phyloP scores from a whole-genome alignment of 2,797 vertebrate species.

The Schizopygopsis pylzovi region DNA sequence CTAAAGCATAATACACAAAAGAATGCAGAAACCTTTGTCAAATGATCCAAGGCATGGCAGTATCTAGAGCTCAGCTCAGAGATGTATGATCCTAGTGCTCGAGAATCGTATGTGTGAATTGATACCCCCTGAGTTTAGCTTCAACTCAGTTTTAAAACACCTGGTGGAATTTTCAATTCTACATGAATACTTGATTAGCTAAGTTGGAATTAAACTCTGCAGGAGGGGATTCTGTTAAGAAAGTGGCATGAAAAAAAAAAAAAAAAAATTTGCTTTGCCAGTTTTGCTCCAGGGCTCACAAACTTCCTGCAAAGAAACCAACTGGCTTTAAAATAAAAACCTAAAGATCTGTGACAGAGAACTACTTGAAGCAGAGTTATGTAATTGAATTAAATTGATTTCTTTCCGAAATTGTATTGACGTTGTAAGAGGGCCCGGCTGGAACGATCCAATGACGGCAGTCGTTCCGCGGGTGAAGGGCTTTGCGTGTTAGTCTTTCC shows the following conservation, averaged over 20 bases:
- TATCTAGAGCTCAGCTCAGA: neutral
- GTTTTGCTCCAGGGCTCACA: neutral
- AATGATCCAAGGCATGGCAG: neutral
- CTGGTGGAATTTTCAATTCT: constrained; percentile 5
- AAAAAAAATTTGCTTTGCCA: neutral
- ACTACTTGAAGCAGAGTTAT: neutral
- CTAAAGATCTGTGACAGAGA: neutral
- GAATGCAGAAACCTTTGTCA: neutral
- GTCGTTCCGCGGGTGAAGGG: too few species aligned
- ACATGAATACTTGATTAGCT: neutral
- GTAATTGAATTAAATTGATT: neutral
- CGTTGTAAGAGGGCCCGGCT: too few species aligned
- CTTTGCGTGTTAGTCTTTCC: too few species aligned
- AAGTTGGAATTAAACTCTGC: neutral
- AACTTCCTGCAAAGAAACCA: neutral
- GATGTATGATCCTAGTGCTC: neutral
- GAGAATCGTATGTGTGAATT: neutral
- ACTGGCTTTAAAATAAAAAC: constrained; percentile 8
- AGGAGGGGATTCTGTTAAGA: neutral
- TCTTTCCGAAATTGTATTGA: neutral
- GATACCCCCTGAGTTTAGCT: neutral
- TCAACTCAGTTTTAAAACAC: neutral
- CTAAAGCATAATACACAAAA: neutral
- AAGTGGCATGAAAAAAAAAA: neutral
- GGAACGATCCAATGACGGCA: too few species aligned